Conservation (phyloP, 2,797 vertebrate genomes). For the Sebastiscus tertius region DNA sequence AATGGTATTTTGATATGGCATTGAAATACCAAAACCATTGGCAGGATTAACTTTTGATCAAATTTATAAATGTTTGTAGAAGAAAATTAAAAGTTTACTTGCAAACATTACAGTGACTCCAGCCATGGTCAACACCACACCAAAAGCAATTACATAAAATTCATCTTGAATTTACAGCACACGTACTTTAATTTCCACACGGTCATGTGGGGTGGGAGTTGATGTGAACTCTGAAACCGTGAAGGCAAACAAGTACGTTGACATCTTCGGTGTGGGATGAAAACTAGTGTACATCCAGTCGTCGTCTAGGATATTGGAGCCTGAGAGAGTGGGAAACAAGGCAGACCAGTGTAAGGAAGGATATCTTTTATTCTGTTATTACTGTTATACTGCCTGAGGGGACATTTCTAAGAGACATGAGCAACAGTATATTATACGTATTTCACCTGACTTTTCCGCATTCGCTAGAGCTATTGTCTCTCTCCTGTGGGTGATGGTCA, state of each 20-base stretch:
- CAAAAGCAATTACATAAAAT: neutral
- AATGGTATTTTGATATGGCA: neutral
- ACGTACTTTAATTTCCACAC: constrained; percentile 58
- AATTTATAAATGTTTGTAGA: neutral
- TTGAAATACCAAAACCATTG: neutral
- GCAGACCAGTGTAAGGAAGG: neutral
- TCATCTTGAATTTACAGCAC: neutral
- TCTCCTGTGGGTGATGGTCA: constrained; percentile 76
- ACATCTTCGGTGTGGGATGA: constrained; percentile 70
- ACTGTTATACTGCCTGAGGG: neutral
- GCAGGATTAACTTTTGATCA: neutral
- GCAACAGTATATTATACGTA: neutral
- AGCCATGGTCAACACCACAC: neutral
- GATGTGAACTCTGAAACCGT: constrained; percentile 61
- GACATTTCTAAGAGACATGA: neutral
- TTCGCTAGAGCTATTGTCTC: constrained; percentile 60
- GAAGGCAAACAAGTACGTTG: constrained; percentile 83
- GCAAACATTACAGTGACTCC: neutral
- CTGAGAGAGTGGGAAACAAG: constrained; percentile 33
- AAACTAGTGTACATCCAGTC: constrained; percentile 72
- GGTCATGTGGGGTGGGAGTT: rapidly evolving
- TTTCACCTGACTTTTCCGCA: rapidly evolving
- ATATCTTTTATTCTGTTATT: neutral
- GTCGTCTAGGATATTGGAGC: rapidly evolving
- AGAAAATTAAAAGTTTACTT: neutral